phyloP scores from a whole-genome alignment of 2,888 invertebrate genomes.

The Entomobrya proxima region DNA sequence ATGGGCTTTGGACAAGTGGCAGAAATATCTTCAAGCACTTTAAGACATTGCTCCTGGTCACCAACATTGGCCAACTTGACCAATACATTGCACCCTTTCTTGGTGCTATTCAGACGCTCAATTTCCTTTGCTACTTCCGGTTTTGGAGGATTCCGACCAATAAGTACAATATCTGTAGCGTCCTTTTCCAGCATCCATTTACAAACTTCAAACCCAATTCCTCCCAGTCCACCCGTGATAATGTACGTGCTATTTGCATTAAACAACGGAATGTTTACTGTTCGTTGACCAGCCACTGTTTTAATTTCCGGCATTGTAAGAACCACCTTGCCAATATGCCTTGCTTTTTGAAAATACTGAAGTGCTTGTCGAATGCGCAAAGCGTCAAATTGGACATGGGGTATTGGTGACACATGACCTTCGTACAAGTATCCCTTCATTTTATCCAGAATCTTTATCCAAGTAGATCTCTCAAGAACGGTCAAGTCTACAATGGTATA shows the following conservation, averaged over 20 bases:
- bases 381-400: background rate
- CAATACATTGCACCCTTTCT: background rate
- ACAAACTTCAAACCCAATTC: constrained; percentile 21
- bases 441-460: background rate
- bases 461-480: background rate
- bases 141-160: background rate
- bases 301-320: constrained; percentile 2
- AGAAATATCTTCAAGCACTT: too few relatives aligned
- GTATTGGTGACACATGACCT: background rate
- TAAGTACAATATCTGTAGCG: constrained; percentile 13
- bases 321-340: constrained; percentile 44
- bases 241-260: constrained; percentile 4
- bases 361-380: constrained; percentile 2
- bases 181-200: constrained; percentile 19
- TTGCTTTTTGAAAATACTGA: constrained; percentile 34
- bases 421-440: background rate
- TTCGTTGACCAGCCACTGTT: background rate
- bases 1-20: too few relatives aligned
- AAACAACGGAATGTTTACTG: background rate
- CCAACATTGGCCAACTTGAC: background rate
- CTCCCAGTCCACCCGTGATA: constrained; percentile 29
- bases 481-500: constrained; percentile 52
- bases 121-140: constrained; percentile 10
- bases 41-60: background rate
- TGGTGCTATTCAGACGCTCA: background rate